A percentile compares a stretch with the other conserved stretches of the same genome.
phyloP scores from a whole-genome alignment of 1,140 invertebrate species.

The Megalopta genalis region DNA sequence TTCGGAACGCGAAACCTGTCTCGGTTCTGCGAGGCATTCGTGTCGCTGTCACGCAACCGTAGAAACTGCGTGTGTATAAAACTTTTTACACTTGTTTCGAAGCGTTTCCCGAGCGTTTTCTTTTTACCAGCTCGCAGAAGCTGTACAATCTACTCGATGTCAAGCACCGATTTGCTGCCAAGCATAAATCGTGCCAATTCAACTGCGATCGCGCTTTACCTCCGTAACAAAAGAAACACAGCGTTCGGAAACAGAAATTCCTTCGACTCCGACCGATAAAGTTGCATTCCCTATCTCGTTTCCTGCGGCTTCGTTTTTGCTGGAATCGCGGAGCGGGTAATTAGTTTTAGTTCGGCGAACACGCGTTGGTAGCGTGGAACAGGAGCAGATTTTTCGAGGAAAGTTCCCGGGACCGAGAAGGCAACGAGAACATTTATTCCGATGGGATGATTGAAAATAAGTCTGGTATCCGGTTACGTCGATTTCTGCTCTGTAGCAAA shows the following conservation, averaged over 20 bases:
- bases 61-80: too few species aligned
- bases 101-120: too few species aligned
- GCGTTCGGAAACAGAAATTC: neutral
- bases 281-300: constrained; percentile 27
- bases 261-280: constrained; percentile 39
- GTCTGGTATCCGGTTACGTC: neutral
- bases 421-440: neutral
- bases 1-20: too few species aligned
- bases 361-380: neutral
- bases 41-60: too few species aligned
- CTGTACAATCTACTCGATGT: too few species aligned
- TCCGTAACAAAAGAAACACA: neutral
- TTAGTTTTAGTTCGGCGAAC: constrained; percentile 37
- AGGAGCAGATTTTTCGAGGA: neutral
- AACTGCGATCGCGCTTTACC: neutral
- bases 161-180: too few species aligned
- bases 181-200: neutral
- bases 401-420: neutral
- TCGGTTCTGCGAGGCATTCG: too few species aligned
- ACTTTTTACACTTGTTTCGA: too few species aligned
- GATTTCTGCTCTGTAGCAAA: neutral
- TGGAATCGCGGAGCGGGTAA: constrained; percentile 37
- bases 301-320: constrained; percentile 41
- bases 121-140: too few species aligned
- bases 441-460: neutral